phyloP scores from a whole-genome alignment of 2,888 invertebrate genomes.

The Didymodactylos carnosus region DNA sequence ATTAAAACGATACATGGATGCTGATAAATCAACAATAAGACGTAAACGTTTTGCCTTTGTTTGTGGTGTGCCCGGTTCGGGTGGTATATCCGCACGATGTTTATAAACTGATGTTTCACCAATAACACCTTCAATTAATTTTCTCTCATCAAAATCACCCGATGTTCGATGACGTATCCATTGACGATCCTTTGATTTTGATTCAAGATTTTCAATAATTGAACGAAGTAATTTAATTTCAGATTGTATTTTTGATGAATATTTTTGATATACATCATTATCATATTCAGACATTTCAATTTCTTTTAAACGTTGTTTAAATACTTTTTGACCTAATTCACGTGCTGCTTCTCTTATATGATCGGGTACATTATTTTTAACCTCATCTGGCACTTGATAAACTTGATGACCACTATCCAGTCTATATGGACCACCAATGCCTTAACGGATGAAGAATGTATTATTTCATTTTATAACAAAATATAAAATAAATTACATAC shows the following conservation, averaged over 20 bases:
- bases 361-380: constrained; percentile 11
- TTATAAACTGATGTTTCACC: constrained; percentile 79
- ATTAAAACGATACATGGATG: constrained; percentile 92
- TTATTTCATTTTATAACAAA: neutral
- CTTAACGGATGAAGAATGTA: constrained; percentile 60
- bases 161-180: constrained; percentile 65
- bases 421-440: constrained; percentile 82
- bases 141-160: constrained; percentile 80
- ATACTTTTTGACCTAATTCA: constrained; percentile 75
- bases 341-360: constrained; percentile 67
- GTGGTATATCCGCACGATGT: constrained; percentile 59
- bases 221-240: constrained; percentile 68
- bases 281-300: constrained; percentile 87
- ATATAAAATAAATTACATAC: neutral
- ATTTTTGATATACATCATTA: constrained; percentile 62
- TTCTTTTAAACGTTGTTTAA: constrained; percentile 53
- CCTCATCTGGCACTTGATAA: constrained; percentile 44
- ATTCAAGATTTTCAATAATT: constrained; percentile 59
- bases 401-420: constrained; percentile 79
- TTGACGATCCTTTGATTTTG: constrained; percentile 74
- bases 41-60: constrained; percentile 66
- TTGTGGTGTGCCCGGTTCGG: constrained; percentile 62
- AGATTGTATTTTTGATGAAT: constrained; percentile 46
- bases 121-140: constrained; percentile 71
- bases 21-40: constrained; percentile 64